Percentiles rank a stretch among this genome's conserved stretches.
phyloP scores from a whole-genome alignment of 1,140 invertebrate genomes.

The Antheraea mylitta region DNA sequence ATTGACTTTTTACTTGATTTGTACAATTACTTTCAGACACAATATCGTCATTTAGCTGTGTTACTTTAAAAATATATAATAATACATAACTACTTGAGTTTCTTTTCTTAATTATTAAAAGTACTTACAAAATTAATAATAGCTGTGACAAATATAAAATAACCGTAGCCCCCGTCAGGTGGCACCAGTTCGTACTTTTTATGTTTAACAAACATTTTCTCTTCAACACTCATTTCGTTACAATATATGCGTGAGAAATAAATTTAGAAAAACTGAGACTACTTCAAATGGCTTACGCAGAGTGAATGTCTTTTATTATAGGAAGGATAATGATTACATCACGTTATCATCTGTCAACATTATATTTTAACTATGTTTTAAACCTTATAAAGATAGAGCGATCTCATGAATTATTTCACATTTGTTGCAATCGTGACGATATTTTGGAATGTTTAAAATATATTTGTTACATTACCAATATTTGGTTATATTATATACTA shows the following conservation, averaged over 20 bases:
- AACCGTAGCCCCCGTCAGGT: conserved; percentile 67
- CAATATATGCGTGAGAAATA: not conserved
- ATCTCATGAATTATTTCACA: not conserved
- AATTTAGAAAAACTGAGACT: not conserved
- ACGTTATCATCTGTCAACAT: conserved; percentile 19
- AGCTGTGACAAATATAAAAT: conserved; percentile 44
- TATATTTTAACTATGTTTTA: conserved; percentile 3
- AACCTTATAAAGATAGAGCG: not conserved
- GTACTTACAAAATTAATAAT: conserved; percentile 53
- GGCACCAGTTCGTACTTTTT: conserved; percentile 45
- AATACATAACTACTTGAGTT: no score
- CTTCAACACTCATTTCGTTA: conserved; percentile 31
- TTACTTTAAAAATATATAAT: no score
- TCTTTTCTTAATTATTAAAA: not conserved
- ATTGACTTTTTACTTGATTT: no score
- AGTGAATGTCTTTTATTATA: not conserved
- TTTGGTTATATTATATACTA: no score
- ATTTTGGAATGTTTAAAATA: not conserved
- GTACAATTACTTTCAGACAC: no score
- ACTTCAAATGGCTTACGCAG: not conserved
- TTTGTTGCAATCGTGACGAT: not conserved
- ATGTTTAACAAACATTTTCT: conserved; percentile 19
- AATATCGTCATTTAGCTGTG: no score
- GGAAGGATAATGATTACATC: not conserved
- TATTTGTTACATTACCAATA: no score